phyloP scores from a whole-genome alignment of 2,888 invertebrate species.

The Scaptomyza cyrtandrae region DNA sequence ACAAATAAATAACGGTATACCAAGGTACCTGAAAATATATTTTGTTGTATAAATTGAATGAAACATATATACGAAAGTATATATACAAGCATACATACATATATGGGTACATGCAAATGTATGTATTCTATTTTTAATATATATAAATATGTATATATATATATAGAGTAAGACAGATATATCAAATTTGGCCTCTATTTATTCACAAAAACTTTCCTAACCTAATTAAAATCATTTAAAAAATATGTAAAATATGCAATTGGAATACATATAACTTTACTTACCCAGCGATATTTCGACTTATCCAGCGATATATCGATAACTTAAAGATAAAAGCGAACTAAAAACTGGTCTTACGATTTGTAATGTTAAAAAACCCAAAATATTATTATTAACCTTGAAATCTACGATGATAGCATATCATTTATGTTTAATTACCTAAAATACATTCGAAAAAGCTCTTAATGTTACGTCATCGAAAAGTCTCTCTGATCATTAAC shows the following conservation, averaged over 20 bases:
- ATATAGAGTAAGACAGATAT: too few relatives aligned
- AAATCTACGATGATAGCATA: not conserved
- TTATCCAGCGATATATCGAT: not conserved
- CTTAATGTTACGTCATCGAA: not conserved
- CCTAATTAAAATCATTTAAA: not conserved
- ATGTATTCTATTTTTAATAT: not conserved
- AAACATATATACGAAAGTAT: not conserved
- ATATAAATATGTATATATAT: not conserved
- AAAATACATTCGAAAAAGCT: not conserved
- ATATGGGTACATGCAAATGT: not conserved
- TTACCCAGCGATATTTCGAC: not conserved
- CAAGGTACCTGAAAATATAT: conserved; percentile 25
- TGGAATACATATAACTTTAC: not conserved
- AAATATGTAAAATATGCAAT: not conserved
- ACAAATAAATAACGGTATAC: conserved; percentile 21
- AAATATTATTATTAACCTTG: too few relatives aligned
- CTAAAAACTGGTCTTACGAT: too few relatives aligned
- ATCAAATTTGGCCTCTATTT: not conserved
- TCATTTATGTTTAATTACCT: not conserved
- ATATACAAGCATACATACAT: conserved; percentile 11
- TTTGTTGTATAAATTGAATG: conserved; percentile 2
- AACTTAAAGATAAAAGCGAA: not conserved
- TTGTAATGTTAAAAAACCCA: not conserved
- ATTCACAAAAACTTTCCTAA: conserved; percentile 1
- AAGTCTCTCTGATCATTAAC: not conserved